Evolutionary conservation across 2,888 invertebrate species (phyloP).

Genomic region (Diabrotica balteata): DNA sequence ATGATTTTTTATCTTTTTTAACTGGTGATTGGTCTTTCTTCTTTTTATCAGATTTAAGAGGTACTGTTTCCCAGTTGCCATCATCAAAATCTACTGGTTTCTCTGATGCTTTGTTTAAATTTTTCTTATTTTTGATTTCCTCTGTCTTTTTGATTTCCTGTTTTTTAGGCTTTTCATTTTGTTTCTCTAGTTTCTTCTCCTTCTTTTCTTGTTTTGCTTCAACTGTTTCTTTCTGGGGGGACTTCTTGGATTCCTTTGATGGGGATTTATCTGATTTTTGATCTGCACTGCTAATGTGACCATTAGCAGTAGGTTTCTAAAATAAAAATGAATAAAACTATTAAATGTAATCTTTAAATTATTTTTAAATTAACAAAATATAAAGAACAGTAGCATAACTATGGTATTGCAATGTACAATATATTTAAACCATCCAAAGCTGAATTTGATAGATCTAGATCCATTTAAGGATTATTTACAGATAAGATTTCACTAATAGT

Average conservation of each 20-base stretch:
- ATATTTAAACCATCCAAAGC: too few species aligned
- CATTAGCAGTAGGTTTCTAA: conserved; percentile 71
- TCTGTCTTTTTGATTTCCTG: conserved; percentile 48
- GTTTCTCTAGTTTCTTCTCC: conserved; percentile 64
- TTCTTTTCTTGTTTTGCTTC: conserved; percentile 58
- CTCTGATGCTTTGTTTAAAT: conserved; percentile 64
- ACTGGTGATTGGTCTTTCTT: conserved; percentile 65
- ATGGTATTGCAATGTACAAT: too few species aligned
- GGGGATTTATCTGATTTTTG: conserved; percentile 66
- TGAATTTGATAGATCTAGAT: too few species aligned
- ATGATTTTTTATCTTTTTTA: conserved; percentile 55
- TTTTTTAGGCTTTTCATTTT: conserved; percentile 62
- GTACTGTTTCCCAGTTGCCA: conserved; percentile 77
- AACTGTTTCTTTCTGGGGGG: conserved; percentile 62
- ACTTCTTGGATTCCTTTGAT: conserved; percentile 62
- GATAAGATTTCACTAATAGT: too few species aligned
- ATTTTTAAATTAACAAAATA: too few species aligned
- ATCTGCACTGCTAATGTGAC: conserved; percentile 64
- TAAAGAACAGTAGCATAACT: too few species aligned
- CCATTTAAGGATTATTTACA: too few species aligned
- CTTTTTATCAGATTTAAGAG: conserved; percentile 76
- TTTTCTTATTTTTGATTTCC: conserved; percentile 56
- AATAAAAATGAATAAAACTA: conserved; percentile 29
- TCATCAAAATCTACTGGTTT: conserved; percentile 79
- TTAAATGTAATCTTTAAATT: background rate